Percentiles rank a stretch among this genome's conserved stretches.
Evolutionary conservation across 2,113 vertebrate genomes (phyloP).

Genomic region (Sceloporus undulatus): DNA sequence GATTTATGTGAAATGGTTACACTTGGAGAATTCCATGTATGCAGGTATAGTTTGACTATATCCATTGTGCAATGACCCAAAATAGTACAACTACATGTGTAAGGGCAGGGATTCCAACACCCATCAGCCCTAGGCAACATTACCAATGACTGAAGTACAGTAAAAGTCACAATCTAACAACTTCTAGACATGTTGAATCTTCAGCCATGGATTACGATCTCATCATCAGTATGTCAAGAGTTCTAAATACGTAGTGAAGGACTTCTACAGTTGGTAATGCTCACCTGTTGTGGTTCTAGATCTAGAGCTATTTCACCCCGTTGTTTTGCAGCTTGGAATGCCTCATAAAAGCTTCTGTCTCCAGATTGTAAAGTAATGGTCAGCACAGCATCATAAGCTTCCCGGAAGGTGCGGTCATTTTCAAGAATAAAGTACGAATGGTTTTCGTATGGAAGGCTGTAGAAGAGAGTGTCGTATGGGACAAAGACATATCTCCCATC

Average conservation of each 20-base stretch:
- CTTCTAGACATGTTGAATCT: too few relatives aligned
- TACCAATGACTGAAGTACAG: too few relatives aligned
- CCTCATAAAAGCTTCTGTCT: constrained; percentile 86
- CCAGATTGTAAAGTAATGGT: constrained; percentile 90
- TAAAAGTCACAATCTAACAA: too few relatives aligned
- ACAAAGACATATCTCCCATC: constrained; percentile 89
- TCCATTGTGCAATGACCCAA: too few relatives aligned
- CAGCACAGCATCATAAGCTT: constrained; percentile 91
- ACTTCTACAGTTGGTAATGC: not conserved
- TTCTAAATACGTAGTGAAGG: not conserved
- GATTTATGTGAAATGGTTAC: too few relatives aligned
- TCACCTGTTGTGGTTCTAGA: constrained; percentile 75
- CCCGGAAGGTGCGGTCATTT: constrained; percentile 80
- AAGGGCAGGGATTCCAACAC: not conserved
- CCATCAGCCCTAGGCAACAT: not conserved
- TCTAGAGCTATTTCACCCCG: constrained; percentile 76
- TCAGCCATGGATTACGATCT: not conserved
- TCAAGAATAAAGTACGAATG: constrained; percentile 79
- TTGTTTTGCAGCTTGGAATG: constrained; percentile 77
- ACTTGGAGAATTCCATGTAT: too few relatives aligned
- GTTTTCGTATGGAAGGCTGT: constrained; percentile 90
- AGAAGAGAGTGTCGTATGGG: constrained; percentile 89
- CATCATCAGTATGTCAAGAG: not conserved
- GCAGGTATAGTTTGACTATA: too few relatives aligned
- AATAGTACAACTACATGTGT: too few relatives aligned